A percentile compares a stretch with the other conserved stretches of the same genome.
Evolutionary conservation across 2,113 vertebrate genomes (phyloP).

Genomic region (Dromiciops gliroides): DNA sequence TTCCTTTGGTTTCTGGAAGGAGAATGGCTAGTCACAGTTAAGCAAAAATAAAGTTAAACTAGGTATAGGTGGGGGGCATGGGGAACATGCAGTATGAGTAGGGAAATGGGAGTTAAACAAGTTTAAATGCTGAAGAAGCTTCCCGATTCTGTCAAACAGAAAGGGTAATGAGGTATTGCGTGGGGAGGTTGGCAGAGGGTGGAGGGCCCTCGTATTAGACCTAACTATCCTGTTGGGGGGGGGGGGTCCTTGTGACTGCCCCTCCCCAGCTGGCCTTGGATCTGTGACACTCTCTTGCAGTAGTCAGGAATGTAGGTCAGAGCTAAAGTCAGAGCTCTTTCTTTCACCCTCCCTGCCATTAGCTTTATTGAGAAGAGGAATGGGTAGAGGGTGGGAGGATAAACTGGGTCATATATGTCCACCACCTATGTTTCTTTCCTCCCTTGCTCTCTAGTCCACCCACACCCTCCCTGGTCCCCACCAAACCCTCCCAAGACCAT

Average conservation of each 20-base stretch:
- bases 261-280: constrained; percentile 64
- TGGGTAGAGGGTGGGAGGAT: neutral
- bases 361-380: neutral
- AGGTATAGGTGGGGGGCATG: neutral
- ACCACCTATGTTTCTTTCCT: neutral
- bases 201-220: neutral
- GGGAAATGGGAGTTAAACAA: constrained; percentile 32
- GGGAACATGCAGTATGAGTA: neutral
- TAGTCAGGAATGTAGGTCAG: constrained; percentile 83
- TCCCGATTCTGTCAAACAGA: neutral
- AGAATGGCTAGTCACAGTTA: neutral
- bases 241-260: constrained; percentile 39
- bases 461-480: neutral
- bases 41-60: constrained; percentile 24
- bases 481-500: constrained; percentile 4
- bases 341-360: neutral
- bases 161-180: neutral
- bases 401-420: neutral
- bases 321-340: constrained; percentile 71
- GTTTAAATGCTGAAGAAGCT: constrained; percentile 8
- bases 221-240: constrained; percentile 24
- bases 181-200: neutral
- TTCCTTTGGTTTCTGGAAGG: constrained; percentile 40
- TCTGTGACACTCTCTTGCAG: constrained; percentile 82
- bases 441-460: neutral